Evolutionary conservation across 2,113 vertebrate genomes (phyloP), one percentile per base, ranked within the genome.

Genomic region (Macroglossus sobrinus): DNA sequence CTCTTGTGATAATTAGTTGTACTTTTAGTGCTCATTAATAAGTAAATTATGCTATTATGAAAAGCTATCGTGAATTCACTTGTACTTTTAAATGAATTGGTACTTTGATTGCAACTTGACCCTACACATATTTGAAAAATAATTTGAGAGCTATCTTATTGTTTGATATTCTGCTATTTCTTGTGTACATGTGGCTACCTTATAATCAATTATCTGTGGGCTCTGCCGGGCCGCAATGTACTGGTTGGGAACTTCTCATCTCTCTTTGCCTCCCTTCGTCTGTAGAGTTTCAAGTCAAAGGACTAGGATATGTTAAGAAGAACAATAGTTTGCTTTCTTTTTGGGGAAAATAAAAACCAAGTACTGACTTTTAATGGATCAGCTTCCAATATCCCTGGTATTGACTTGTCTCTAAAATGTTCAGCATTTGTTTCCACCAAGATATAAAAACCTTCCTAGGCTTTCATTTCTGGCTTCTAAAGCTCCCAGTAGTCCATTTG

Each of bases 381-480:
- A 81, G 10, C 47, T 97, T 94, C 75, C 80, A 94, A 28, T 96
- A 82, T 95, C 89, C 68, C 81, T 98, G 16, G 75, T 98, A 95
- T 88, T 98, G 98, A 98, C 97, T 97, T 0, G 0, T 74, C 68
- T 97, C 57, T 95, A 96, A 97, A 97, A 61, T 92, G 72, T 43
- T 86, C 57, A 96, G 91, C 63, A 96, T 64, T 84, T 55, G 72
- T 24, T 64, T 93, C 50, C 40, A 76, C 78, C n/a, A 71, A 89
- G 71, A 97, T 95, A 92, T 64, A 97, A 84, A 63, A 98, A 85
- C 43, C 64, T 71, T 47, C 84, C 75, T 88, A 91, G 97, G 78
- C 12, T 7, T 97, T 97, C 93, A 72, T 97, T 97, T 95, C 53
- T 88, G 79, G 57, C 94, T 96, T 96, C 13, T 96, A 97, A 76